Conservation (phyloP, 2,113 vertebrate genomes). For the cattle (Bos taurus) region ARS-UCD2.0 NC_037331.1:14164001-14164500, state of each 20-base stretch:
- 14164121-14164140: neutral
- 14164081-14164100: neutral
- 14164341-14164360: neutral
- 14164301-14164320: neutral
- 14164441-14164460: neutral
- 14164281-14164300: neutral
- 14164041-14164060: neutral
- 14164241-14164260: neutral
- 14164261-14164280: neutral
- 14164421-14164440: neutral
- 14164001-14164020: neutral
- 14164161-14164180: neutral
- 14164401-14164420: neutral
- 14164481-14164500: neutral
- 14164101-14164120: neutral
- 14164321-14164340: neutral
- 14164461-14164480: neutral
- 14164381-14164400: neutral
- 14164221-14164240: neutral
- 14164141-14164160: neutral
- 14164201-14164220: neutral
- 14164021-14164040: neutral
- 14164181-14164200: neutral
- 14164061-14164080: neutral
- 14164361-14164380: neutral